Percentiles rank a stretch among this genome's conserved stretches.
Evolutionary conservation across 2,888 invertebrate genomes (phyloP).

Genomic region (Cyclophora punctaria): DNA sequence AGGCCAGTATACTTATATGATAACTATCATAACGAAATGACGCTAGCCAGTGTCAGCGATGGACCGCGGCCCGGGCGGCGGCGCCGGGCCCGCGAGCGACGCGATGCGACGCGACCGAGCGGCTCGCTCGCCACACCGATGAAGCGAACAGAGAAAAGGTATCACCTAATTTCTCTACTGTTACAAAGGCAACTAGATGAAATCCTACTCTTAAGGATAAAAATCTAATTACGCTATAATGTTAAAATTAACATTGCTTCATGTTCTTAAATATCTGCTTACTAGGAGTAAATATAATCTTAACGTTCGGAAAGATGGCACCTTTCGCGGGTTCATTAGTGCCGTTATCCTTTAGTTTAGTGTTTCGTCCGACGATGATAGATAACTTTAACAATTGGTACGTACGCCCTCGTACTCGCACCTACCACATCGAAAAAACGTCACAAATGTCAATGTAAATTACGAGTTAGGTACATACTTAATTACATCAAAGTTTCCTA

Average conservation of each 20-base stretch:
- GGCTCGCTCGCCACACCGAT: slow-evolving; percentile 46
- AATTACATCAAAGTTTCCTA: slow-evolving; percentile 38
- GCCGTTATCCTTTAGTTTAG: slow-evolving; percentile 50
- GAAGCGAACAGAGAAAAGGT: slow-evolving; percentile 69
- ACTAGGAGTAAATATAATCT: slow-evolving; percentile 26
- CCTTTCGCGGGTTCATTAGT: slow-evolving; percentile 38
- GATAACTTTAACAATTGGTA: slow-evolving; percentile 24
- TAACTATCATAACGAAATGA: slow-evolving; percentile 49
- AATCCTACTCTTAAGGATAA: slow-evolving; percentile 73
- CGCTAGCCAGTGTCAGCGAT: slow-evolving; percentile 55
- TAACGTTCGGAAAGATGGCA: slow-evolving; percentile 25
- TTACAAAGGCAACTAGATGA: slow-evolving; percentile 75
- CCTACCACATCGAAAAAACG: slow-evolving; percentile 5
- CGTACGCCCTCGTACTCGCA: slow-evolving; percentile 17
- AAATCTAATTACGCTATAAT: slow-evolving; percentile 71
- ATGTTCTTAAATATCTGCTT: slow-evolving; percentile 51
- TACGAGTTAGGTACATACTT: slow-evolving; percentile 12
- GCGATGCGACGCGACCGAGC: slow-evolving; percentile 31
- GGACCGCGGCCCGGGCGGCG: slow-evolving; percentile 30
- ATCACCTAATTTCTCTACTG: slow-evolving; percentile 69
- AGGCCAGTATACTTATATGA: slow-evolving; percentile 43
- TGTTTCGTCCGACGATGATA: slow-evolving; percentile 17
- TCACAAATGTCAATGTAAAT: slow-evolving; percentile 24
- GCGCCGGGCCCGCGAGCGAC: slow-evolving; percentile 15
- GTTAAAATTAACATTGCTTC: slow-evolving; percentile 75